Base-by-base conservation (phyloP, 2,888 invertebrate genomes). In the Suillia variegata region DNA sequence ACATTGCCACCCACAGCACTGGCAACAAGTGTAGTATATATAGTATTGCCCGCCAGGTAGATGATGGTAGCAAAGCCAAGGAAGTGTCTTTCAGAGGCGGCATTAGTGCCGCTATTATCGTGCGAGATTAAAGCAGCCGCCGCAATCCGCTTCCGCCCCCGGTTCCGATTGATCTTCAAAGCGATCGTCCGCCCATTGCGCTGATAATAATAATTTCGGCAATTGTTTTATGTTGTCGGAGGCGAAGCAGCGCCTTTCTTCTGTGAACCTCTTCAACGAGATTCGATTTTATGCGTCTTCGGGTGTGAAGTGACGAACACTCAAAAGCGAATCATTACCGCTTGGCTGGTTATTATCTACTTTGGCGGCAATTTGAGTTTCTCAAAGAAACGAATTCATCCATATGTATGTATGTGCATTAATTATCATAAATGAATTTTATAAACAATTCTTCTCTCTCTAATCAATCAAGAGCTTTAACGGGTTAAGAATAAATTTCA, bases 111-210 rank as follows among this genome's bases (percentile, higher is more conserved):
- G 18, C 59, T 58, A 63, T 67, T 58, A 62, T 54, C 20, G 33
- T 52, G 45, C 56, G 24, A 71, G 71, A 73, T 75, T 67, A 76
- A 74, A 75, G 68, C 52, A 59, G 61, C 66, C 67, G 58, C 61
- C 58, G 22, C 22, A 53, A 33, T 55, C 53, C 52, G 61, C 64
- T 68, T 62, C 66, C 73, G 67, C 57, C 34, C 57, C 34, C 34
- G 54, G 24, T 26, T 54, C 49, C 54, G 61, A 62, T 62, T 67
- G 63, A 66, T 67, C 64, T 66, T 70, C 67, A 66, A 65, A 64
- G 47, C 38, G 21, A 5, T 47, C 31, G 18, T 45, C 42, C 54
- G 51, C 20, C 31, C 18, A 22, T 15, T 3, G 48, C 33, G 18
- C 4, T 31, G 10, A 5, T 26, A 24, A 49, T 49, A 49, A 49